Base-by-base conservation (phyloP, 2,797 vertebrate species). In the Epinephelus awoara region DNA sequence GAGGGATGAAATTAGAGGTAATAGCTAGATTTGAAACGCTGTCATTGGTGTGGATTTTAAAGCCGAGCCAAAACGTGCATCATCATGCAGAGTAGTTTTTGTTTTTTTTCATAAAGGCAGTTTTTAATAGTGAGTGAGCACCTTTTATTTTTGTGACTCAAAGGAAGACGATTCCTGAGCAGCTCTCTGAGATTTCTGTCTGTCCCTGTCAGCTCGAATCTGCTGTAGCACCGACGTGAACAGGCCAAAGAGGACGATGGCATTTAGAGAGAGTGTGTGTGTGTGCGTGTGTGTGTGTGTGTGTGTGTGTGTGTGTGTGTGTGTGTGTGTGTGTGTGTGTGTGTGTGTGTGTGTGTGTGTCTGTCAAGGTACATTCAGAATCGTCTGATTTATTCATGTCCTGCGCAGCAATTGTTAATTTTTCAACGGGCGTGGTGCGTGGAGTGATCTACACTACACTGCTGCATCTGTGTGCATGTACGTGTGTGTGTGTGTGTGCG, bases 331-430 rank as follows among this genome's bases (percentile, higher is more conserved):
- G 46, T 51, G 11, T 51, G 8, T 59, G 19, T 40, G 34, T 21
- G 34, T 59, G 57, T 13, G 57, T n/a, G 62, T 34, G 46, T 56
- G 54, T 47, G 54, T 38, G 47, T 65, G 49, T 21, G 49, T n/a
- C 75, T 80, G 77, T 85, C 82, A 87, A 88, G 67, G 83, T 89
- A 85, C 64, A 87, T 84, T 88, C 83, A 77, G 68, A 80, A 70
- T 64, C 61, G 50, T 72, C 67, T 93, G 67, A 87, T 86, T 94
- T 91, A 94, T 94, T 93, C 56, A 93, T 93, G 75, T 76, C 55
- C 75, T 71, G 81, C 17, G 8, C 69, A 75, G 82, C 7, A 71
- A 70, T 85, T 85, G 82, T 90, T 84, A 78, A 90, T 91, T 87
- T 89, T 91, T 84, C 69, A 90, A n/a, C 19, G 19, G 38, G 46